Evolutionary conservation across 1,140 invertebrate species (phyloP).

Genomic region (Lasioglossum albipes): DNA sequence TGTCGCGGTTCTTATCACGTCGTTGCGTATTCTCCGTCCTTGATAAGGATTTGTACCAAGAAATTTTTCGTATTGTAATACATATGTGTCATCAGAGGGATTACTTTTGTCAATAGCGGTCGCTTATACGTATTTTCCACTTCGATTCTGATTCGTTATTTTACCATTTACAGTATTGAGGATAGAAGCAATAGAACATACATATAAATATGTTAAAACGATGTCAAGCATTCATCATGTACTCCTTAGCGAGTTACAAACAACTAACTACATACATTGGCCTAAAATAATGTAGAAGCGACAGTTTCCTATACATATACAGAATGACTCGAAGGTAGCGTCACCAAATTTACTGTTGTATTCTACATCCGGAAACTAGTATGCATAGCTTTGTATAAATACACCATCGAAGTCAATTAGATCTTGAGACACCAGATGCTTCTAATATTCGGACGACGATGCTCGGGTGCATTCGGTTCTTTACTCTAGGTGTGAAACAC

Average conservation of each 20-base stretch:
- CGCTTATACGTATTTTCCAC: slow-evolving; percentile 21
- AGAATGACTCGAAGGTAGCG: background rate
- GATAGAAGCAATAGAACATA: slow-evolving; percentile 6
- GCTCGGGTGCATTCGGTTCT: no score
- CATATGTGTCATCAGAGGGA: slow-evolving; percentile 11
- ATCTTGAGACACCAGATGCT: background rate
- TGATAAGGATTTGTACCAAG: slow-evolving; percentile 51
- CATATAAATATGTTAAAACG: slow-evolving; percentile 4
- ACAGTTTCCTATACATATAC: slow-evolving; percentile 29
- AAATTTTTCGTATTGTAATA: slow-evolving; percentile 26
- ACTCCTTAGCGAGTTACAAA: slow-evolving; percentile 17
- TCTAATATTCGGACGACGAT: no score
- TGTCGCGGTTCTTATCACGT: slow-evolving; percentile 49
- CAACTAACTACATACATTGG: slow-evolving; percentile 14
- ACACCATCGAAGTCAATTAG: background rate
- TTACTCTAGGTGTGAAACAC: no score
- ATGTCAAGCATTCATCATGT: slow-evolving; percentile 1
- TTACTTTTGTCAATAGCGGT: slow-evolving; percentile 32
- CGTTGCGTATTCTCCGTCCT: slow-evolving; percentile 52
- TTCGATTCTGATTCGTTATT: slow-evolving; percentile 21
- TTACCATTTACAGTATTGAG: slow-evolving; percentile 7
- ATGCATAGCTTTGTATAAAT: background rate
- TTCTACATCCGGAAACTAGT: background rate
- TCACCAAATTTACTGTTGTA: slow-evolving; percentile 1
- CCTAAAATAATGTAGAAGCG: slow-evolving; percentile 30